A percentile compares a stretch with the other conserved stretches of the same genome.
These are phyloP conservation scores for Merodon equestris DNA, from an alignment of 2,888 invertebrate species.

Conservation along the genomic window DNA sequence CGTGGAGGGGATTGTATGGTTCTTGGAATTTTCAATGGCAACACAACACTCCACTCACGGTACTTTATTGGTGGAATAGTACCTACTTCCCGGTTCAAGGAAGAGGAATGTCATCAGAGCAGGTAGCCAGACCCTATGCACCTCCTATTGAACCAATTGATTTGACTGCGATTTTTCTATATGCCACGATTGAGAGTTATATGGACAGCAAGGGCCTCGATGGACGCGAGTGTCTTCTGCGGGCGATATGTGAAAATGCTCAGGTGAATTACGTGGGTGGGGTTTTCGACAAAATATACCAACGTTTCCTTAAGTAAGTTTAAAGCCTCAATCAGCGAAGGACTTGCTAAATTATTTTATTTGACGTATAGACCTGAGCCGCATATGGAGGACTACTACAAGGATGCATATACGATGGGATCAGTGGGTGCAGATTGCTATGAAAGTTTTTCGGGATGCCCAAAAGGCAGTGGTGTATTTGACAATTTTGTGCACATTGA, in stretches of 20 bases:
- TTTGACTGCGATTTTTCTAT: slow-evolving; percentile 37
- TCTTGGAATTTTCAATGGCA: slow-evolving; percentile 45
- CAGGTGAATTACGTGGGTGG: slow-evolving; percentile 55
- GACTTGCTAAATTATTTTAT: slow-evolving; percentile 2
- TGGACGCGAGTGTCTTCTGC: slow-evolving; percentile 43
- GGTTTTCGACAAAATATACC: slow-evolving; percentile 40
- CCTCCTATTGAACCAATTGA: slow-evolving; percentile 7
- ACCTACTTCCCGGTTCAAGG: slow-evolving; percentile 9
- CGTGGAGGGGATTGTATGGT: slow-evolving; percentile 13
- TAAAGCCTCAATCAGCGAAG: not conserved
- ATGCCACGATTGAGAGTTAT: slow-evolving; percentile 46
- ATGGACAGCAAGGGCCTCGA: slow-evolving; percentile 46
- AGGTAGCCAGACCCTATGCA: not conserved
- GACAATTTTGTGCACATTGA: slow-evolving; percentile 46
- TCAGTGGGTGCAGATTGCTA: slow-evolving; percentile 45
- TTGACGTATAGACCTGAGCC: slow-evolving; percentile 39
- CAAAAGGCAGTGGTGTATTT: slow-evolving; percentile 41
- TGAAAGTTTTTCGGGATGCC: slow-evolving; percentile 31
- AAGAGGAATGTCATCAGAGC: too few species aligned
- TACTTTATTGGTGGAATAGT: slow-evolving; percentile 25
- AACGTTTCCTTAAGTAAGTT: slow-evolving; percentile 56
- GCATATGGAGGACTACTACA: slow-evolving; percentile 44
- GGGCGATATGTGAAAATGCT: slow-evolving; percentile 57
- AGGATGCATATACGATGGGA: slow-evolving; percentile 40
- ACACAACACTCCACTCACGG: slow-evolving; percentile 7